Conservation (phyloP, 2,113 vertebrate species). For the Xyrauchen texanus region DNA sequence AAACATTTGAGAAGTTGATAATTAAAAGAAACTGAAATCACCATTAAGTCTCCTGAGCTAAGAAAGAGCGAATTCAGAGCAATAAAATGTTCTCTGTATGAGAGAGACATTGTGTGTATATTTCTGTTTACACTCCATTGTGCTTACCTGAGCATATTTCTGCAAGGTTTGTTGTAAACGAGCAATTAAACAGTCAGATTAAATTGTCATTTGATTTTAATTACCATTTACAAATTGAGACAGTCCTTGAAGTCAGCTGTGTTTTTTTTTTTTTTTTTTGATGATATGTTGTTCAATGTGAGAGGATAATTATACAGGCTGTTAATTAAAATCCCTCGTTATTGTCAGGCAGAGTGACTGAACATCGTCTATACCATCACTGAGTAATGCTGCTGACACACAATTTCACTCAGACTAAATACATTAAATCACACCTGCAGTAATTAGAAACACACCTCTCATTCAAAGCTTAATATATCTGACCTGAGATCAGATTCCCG, state of each 20-base stretch:
- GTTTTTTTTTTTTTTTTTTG: conserved; percentile 38
- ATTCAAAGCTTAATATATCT: conserved; percentile 1
- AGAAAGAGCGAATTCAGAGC: too few relatives aligned
- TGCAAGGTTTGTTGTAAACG: conserved; percentile 43
- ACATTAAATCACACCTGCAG: conserved; percentile 37
- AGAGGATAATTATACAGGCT: conserved; percentile 63
- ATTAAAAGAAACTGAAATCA: too few relatives aligned
- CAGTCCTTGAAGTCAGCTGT: conserved; percentile 47
- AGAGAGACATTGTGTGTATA: not conserved
- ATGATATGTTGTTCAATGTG: conserved; percentile 55
- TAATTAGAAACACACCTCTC: conserved; percentile 19
- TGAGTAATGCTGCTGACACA: conserved; percentile 36
- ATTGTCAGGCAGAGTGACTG: conserved; percentile 57
- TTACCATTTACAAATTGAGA: conserved; percentile 58
- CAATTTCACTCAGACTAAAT: conserved; percentile 35
- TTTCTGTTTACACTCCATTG: conserved; percentile 10
- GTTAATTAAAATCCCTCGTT: conserved; percentile 64
- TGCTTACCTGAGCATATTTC: conserved; percentile 19
- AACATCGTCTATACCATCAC: conserved; percentile 55
- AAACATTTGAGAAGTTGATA: too few relatives aligned
- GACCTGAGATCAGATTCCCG: conserved; percentile 26
- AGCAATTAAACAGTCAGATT: conserved; percentile 56
- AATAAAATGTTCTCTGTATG: not conserved
- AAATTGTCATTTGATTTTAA: conserved; percentile 59
- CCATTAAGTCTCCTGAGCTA: too few relatives aligned